A percentile compares a stretch with the other conserved stretches of the same genome.
Conservation (phyloP, 2,888 invertebrate genomes). For the Cenopis cana region DNA sequence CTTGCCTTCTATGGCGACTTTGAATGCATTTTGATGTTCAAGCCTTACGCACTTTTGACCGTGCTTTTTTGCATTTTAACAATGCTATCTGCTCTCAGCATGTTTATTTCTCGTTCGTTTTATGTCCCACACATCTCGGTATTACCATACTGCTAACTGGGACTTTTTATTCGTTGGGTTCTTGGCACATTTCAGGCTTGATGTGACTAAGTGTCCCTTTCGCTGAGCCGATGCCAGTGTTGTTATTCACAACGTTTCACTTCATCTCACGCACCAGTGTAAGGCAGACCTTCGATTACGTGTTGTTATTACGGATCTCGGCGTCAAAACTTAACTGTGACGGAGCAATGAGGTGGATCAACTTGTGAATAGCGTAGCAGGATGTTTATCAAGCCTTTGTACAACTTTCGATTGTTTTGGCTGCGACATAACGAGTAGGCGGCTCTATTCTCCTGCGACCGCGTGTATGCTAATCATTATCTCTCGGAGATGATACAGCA, state of each 20-base stretch:
- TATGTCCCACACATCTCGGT: slow-evolving; percentile 24
- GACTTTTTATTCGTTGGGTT: slow-evolving; percentile 7
- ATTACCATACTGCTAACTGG: slow-evolving; percentile 30
- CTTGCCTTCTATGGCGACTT: slow-evolving; percentile 42
- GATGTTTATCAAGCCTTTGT: slow-evolving; percentile 34
- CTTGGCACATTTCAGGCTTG: slow-evolving; percentile 18
- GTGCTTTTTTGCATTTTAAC: slow-evolving; percentile 38
- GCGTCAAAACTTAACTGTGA: not conserved
- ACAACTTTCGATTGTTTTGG: slow-evolving; percentile 45
- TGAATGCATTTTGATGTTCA: slow-evolving; percentile 43
- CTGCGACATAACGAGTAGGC: slow-evolving; percentile 50
- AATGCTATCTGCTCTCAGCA: slow-evolving; percentile 36
- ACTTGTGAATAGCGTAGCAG: slow-evolving; percentile 7
- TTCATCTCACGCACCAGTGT: not conserved
- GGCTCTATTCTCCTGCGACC: slow-evolving; percentile 51
- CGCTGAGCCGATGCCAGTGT: slow-evolving; percentile 4
- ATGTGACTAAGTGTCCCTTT: slow-evolving; percentile 20
- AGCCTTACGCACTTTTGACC: slow-evolving; percentile 39
- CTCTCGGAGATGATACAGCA: slow-evolving; percentile 59
- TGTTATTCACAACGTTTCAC: not conserved
- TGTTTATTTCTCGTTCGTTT: slow-evolving; percentile 10
- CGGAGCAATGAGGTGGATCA: not conserved
- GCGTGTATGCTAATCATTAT: slow-evolving; percentile 62
- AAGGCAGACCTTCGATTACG: not conserved
- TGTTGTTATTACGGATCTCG: not conserved